A percentile compares a stretch with the other conserved stretches of the same genome.
These are phyloP conservation scores for Rutpela maculata DNA, from an alignment of 2,888 invertebrate species.

Conservation along the genomic window DNA sequence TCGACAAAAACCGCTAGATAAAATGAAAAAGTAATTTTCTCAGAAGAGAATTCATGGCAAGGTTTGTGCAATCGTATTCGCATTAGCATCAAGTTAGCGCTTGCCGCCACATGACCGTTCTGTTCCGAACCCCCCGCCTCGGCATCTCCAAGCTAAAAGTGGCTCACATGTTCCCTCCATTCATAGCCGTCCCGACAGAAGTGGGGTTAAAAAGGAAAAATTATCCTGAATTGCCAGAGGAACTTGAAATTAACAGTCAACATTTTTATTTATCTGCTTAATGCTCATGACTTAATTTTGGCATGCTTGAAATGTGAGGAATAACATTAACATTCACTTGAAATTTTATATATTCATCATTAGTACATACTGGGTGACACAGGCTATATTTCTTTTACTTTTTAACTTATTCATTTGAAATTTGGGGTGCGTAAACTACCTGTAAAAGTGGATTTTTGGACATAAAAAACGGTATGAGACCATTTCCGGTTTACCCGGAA, in stretches of 20 bases:
- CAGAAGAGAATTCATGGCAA: slow-evolving; percentile 73
- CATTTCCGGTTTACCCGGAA: no score
- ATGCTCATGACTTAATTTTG: no score
- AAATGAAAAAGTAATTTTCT: slow-evolving; percentile 75
- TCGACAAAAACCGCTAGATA: slow-evolving; percentile 67
- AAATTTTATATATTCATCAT: no score
- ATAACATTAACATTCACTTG: no score
- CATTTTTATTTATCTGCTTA: no score
- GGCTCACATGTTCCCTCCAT: slow-evolving; percentile 52
- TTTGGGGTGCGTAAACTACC: no score
- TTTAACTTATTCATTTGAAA: no score
- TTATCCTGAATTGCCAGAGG: not conserved
- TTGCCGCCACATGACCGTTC: slow-evolving; percentile 69
- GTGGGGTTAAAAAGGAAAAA: not conserved
- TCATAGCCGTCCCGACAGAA: slow-evolving; percentile 52
- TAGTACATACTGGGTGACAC: no score
- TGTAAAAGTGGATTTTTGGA: no score
- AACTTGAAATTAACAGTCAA: not conserved
- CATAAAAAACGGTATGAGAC: no score
- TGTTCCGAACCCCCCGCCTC: slow-evolving; percentile 45
- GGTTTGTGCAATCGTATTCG: slow-evolving; percentile 71
- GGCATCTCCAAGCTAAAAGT: slow-evolving; percentile 31
- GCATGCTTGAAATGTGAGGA: no score
- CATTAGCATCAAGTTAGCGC: slow-evolving; percentile 74
- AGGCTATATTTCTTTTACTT: no score